Percentiles rank a stretch among this genome's conserved stretches.
Evolutionary conservation across 2,888 invertebrate genomes (phyloP).

Genomic region (Tethea ocularis): DNA sequence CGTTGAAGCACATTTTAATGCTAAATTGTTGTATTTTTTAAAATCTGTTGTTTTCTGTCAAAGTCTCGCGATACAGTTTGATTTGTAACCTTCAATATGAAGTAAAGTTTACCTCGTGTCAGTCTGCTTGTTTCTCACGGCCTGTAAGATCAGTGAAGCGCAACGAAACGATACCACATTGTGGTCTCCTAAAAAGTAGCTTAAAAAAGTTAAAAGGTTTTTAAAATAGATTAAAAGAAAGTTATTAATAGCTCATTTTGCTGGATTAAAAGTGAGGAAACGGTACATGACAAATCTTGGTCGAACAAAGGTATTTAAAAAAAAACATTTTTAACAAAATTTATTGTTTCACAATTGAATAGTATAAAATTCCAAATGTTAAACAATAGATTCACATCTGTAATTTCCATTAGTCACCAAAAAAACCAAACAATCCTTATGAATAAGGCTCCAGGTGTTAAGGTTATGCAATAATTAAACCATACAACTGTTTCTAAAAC

Average conservation of each 20-base stretch:
- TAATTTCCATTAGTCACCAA: background rate
- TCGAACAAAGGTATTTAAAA: background rate
- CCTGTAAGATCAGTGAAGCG: conserved; percentile 1
- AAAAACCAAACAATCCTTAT: conserved; percentile 23
- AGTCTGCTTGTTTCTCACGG: background rate
- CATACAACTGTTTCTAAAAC: conserved; percentile 30
- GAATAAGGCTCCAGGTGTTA: conserved; percentile 51
- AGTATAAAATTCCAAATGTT: background rate
- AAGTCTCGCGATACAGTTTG: background rate
- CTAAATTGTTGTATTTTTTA: no score
- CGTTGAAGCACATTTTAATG: no score
- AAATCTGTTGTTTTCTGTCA: no score
- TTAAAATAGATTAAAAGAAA: background rate
- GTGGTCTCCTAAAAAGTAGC: background rate
- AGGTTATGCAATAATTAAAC: conserved; percentile 49
- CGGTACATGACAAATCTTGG: no score
- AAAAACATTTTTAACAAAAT: background rate
- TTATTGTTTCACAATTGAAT: background rate
- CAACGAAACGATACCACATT: background rate
- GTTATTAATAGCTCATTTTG: no score
- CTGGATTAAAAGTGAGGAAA: no score
- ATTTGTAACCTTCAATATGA: background rate
- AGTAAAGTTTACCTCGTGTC: conserved; percentile 5
- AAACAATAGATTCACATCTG: conserved; percentile 5
- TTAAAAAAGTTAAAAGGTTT: background rate